A percentile compares a stretch with the other conserved stretches of the same genome.
phyloP scores from a whole-genome alignment of 2,888 invertebrate genomes.

The Lepas anatifera region DNA sequence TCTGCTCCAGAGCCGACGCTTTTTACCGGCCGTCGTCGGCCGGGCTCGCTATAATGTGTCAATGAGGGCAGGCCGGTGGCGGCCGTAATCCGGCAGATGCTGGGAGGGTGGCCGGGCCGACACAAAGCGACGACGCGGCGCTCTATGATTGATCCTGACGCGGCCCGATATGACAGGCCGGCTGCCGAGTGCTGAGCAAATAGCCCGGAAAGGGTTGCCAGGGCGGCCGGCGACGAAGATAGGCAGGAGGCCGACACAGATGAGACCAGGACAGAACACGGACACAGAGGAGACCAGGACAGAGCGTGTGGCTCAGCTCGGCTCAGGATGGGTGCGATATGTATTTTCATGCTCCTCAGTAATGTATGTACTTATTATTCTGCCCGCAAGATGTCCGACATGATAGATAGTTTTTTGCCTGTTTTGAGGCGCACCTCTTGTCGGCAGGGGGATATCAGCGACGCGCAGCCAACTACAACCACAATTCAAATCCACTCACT shows the following conservation, averaged over 20 bases:
- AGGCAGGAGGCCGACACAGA: background rate
- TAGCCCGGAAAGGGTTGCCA: constrained; percentile 7
- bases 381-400: no score
- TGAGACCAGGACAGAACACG: no score
- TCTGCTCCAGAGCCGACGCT: background rate
- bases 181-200: background rate
- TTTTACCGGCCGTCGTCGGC: constrained; percentile 1
- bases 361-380: no score
- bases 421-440: no score
- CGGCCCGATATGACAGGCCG: background rate
- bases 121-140: background rate
- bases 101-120: background rate
- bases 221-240: background rate
- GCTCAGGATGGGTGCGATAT: no score
- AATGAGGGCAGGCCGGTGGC: background rate
- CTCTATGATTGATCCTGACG: background rate
- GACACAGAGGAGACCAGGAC: no score
- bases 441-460: no score
- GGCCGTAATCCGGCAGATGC: background rate
- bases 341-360: no score
- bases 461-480: no score
- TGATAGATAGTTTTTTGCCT: no score
- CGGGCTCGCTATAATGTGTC: constrained; percentile 3
- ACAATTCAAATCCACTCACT: no score
- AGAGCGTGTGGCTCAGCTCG: no score